Percentiles rank a stretch among this genome's conserved stretches.
These are phyloP conservation scores for Junonia oenone DNA, from an alignment of 2,888 invertebrate genomes.

Conservation along the genomic window DNA sequence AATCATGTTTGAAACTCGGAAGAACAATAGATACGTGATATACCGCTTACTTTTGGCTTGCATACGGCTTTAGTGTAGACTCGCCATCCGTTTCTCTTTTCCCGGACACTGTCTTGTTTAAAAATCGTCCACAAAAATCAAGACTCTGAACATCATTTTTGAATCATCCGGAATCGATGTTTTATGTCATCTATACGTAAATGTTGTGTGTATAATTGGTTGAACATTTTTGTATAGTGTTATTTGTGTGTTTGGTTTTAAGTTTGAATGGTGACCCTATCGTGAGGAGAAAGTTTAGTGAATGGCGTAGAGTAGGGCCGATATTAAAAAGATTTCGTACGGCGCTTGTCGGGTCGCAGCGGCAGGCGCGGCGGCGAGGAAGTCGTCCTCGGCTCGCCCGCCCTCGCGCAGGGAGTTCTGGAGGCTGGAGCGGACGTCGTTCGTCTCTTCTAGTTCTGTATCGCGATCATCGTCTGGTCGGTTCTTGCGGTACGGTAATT, in stretches of 20 bases:
- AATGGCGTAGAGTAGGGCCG: conserved; percentile 50
- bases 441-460: conserved; percentile 61
- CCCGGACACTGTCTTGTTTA: background rate
- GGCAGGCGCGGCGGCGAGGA: conserved; percentile 50
- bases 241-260: too few species aligned
- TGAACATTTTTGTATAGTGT: too few species aligned
- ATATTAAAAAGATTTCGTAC: conserved; percentile 58
- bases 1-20: conserved; percentile 37
- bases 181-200: too few species aligned
- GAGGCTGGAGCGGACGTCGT: conserved; percentile 81
- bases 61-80: conserved; percentile 44
- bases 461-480: conserved; percentile 67
- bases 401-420: conserved; percentile 83
- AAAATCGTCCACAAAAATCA: too few species aligned
- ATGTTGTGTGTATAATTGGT: too few species aligned
- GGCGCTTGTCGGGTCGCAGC: conserved; percentile 46
- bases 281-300: conserved; percentile 60
- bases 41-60: conserved; percentile 37
- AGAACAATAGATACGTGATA: conserved; percentile 43
- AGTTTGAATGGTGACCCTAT: conserved; percentile 7
- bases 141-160: too few species aligned
- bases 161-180: too few species aligned
- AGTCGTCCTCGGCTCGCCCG: conserved; percentile 68
- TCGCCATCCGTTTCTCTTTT: conserved; percentile 7
- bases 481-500: conserved; percentile 77